Base-by-base conservation (phyloP, 2,113 vertebrate species). In the Malurus elegans region DNA sequence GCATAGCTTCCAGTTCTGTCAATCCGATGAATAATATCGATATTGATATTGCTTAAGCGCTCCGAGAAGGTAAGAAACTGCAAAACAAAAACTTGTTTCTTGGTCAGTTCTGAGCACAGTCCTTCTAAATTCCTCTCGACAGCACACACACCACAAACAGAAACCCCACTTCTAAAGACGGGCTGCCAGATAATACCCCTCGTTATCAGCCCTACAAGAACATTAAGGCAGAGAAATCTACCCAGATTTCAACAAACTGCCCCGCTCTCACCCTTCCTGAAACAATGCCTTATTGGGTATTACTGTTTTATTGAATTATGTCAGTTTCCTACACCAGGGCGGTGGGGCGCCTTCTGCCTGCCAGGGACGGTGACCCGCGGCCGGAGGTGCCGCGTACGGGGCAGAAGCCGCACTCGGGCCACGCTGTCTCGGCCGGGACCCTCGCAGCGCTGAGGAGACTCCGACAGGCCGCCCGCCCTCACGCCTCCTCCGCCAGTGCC, bases 21-120 rank as follows among this genome's bases (percentile, higher is more conserved):
- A 31, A 99, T 99, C 7, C 99, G 99, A 92, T 99, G 99, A 97
- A 99, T 99, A 78, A 99, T 98, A 96, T 99, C 97, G 0, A 99
- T 99, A 92, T 99, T 99, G 71, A 99, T 98, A 95, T 99, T 99
- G 48, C 98, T 98, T n/a, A 99, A 97, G 50, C 99, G 98, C 92
- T 99, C 99, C 5, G 99, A 98, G 96, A 99, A 99, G 9, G 99
- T 99, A 79, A 99, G 99, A 98, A 99, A 99, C 99, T 99, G 96
- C 2, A 95, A 91, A 92, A 69, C 23, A 88, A 89, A 75, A 95
- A 40, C 32, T 10, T 1, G 6, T 61, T 57, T 78, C 34, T 64
- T 14, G 51, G 24, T 72, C 19, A 24, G 0, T 81, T 72, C 29
- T 31, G 10, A 73, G 21, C 65, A 36, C 0, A 2, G 17, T 4